A percentile compares a stretch with the other conserved stretches of the same genome.
Conservation (phyloP, 2,797 vertebrate species). For the Nannoperca obscura region DNA sequence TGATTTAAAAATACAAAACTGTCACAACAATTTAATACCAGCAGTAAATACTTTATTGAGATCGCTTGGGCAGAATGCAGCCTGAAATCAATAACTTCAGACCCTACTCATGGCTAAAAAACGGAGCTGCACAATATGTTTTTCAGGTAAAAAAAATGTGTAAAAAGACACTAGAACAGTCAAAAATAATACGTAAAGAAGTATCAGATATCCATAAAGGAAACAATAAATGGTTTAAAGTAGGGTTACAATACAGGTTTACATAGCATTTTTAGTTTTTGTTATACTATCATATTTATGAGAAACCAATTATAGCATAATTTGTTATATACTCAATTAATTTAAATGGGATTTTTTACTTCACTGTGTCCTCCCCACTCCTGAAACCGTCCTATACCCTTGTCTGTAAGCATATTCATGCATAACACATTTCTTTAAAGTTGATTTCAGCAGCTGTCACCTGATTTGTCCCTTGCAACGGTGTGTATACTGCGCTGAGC, state of each 20-base stretch:
- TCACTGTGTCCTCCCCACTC: no score
- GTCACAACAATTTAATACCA: background rate
- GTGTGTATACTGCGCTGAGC: constrained; percentile 4
- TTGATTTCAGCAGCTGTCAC: background rate
- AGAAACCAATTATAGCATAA: background rate
- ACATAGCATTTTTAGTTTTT: background rate
- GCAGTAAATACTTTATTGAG: no score
- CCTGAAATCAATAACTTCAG: background rate
- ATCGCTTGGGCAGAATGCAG: no score
- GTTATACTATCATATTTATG: no score
- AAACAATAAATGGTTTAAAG: background rate
- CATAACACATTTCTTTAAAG: background rate
- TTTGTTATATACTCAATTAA: background rate
- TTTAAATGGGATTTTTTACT: no score
- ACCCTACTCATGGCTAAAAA: background rate
- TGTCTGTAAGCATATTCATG: background rate
- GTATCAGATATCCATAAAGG: background rate
- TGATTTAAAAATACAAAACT: constrained; percentile 14
- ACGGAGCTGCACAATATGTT: no score
- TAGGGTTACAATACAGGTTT: background rate
- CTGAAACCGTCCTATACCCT: no score
- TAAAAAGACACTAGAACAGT: background rate
- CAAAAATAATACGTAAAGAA: background rate
- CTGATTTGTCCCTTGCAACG: background rate
- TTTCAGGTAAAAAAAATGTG: no score